A percentile compares a stretch with the other conserved stretches of the same genome.
These are phyloP conservation scores for Rhamnusium bicolor DNA, from an alignment of 2,888 invertebrate genomes.

Conservation along the genomic window DNA sequence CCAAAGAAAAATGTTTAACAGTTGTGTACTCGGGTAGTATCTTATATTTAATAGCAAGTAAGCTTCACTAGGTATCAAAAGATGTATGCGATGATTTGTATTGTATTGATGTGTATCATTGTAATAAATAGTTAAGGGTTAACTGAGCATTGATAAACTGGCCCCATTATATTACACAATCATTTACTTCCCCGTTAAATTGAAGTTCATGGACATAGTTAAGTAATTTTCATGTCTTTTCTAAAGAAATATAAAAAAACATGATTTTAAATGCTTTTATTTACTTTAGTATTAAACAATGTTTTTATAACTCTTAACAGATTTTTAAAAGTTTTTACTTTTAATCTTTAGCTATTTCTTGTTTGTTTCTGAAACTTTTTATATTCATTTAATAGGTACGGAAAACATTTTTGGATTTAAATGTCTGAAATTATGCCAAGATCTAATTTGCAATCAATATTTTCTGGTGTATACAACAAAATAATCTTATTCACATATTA, in stretches of 20 bases:
- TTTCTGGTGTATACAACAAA: not conserved
- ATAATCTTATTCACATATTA: not conserved
- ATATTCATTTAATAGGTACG: not conserved
- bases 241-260: slow-evolving; percentile 11
- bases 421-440: not conserved
- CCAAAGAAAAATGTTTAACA: too few species aligned
- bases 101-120: too few species aligned
- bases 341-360: not conserved
- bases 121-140: too few species aligned
- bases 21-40: too few species aligned
- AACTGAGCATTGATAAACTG: too few species aligned
- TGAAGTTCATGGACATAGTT: slow-evolving; percentile 22
- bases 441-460: not conserved
- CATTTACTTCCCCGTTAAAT: not conserved
- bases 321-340: not conserved
- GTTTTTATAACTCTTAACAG: not conserved
- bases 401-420: not conserved
- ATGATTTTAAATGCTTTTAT: not conserved
- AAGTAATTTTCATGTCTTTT: slow-evolving; percentile 23
- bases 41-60: too few species aligned
- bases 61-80: too few species aligned
- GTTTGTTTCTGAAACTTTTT: not conserved
- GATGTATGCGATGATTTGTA: too few species aligned
- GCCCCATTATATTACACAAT: not conserved
- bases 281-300: not conserved